A percentile compares a stretch with the other conserved stretches of the same genome.
phyloP scores from a whole-genome alignment of 2,888 invertebrate species.

The Atherix ibis region DNA sequence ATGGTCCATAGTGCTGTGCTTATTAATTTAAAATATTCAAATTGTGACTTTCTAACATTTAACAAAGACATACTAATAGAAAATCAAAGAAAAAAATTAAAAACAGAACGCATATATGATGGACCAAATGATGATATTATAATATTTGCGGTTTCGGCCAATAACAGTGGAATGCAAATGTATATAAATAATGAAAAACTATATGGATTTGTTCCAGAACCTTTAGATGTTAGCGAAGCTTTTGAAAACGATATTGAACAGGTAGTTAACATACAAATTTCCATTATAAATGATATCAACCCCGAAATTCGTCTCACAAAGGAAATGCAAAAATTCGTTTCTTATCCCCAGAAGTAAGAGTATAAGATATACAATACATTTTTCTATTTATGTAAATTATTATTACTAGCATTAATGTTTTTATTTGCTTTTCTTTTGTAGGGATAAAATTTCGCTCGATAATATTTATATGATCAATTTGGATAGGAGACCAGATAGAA shows the following conservation, averaged over 20 bases:
- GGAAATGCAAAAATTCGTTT: conserved; percentile 27
- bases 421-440: conserved; percentile 12
- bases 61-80: conserved; percentile 24
- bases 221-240: conserved; percentile 53
- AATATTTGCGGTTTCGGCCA: conserved; percentile 72
- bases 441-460: conserved; percentile 54
- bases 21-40: conserved; percentile 46
- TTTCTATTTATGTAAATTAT: neutral
- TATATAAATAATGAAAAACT: conserved; percentile 63
- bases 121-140: conserved; percentile 88
- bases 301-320: conserved; percentile 32
- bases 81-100: conserved; percentile 15
- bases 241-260: conserved; percentile 51
- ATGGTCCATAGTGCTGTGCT: conserved; percentile 84
- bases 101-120: conserved; percentile 36
- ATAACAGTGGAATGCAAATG: conserved; percentile 44
- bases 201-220: conserved; percentile 72
- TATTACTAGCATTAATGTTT: neutral
- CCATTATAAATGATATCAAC: conserved; percentile 47
- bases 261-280: conserved; percentile 57
- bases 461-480: conserved; percentile 89
- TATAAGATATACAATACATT: too few relatives aligned
- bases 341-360: conserved; percentile 24
- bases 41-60: conserved; percentile 59
- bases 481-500: conserved; percentile 60